Percentiles rank a stretch among this genome's conserved stretches.
Conservation (phyloP, 2,797 vertebrate species). For the Hippocampus kuda region DNA sequence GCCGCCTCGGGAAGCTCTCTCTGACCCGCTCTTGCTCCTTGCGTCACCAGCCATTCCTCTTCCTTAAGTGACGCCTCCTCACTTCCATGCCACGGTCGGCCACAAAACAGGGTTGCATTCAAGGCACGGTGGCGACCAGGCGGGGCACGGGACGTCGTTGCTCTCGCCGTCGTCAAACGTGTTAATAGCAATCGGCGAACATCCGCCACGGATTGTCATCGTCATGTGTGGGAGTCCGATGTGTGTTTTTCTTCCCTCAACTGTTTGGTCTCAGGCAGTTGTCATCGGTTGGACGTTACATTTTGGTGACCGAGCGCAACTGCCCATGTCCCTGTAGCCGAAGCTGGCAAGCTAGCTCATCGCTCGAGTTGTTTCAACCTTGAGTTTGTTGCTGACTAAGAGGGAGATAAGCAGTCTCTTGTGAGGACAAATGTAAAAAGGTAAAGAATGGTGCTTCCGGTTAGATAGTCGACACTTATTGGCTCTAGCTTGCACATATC, state of each 20-base stretch:
- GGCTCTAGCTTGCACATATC: constrained; percentile 30
- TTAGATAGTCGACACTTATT: constrained; percentile 18
- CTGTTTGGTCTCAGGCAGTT: too few relatives aligned
- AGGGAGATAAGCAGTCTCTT: constrained; percentile 19
- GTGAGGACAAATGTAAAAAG: constrained; percentile 57
- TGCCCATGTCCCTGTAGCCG: too few relatives aligned
- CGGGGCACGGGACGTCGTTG: too few relatives aligned
- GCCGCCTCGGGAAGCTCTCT: constrained; percentile 48
- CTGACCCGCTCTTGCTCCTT: constrained; percentile 58
- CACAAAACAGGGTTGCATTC: neutral
- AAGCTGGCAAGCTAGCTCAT: too few relatives aligned
- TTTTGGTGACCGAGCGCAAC: too few relatives aligned
- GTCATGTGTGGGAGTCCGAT: too few relatives aligned
- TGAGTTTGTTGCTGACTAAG: neutral
- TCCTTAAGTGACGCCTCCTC: constrained; percentile 23
- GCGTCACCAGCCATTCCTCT: constrained; percentile 49
- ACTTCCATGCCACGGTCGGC: constrained; percentile 21
- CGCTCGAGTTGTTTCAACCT: too few relatives aligned
- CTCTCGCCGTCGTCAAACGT: too few relatives aligned
- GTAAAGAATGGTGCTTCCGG: constrained; percentile 41
- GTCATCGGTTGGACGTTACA: too few relatives aligned
- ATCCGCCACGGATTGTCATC: too few relatives aligned
- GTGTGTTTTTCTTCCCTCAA: too few relatives aligned
- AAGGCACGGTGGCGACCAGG: neutral
- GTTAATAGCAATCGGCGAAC: too few relatives aligned